phyloP scores from a whole-genome alignment of 2,888 invertebrate species.

The Gymnoscelis rufifasciata region DNA sequence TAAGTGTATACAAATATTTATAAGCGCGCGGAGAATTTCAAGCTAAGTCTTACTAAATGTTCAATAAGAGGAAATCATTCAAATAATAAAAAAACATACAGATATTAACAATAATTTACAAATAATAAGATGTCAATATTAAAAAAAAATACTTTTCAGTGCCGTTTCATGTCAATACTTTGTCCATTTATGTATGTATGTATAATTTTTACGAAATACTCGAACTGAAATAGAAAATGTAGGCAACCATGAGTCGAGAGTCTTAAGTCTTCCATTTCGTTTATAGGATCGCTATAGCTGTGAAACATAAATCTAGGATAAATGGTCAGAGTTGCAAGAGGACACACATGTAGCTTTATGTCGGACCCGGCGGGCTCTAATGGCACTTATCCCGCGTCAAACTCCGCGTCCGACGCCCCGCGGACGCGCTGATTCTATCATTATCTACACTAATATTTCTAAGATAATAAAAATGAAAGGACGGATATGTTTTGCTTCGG shows the following conservation, averaged over 20 bases:
- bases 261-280: slow-evolving; percentile 27
- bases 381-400: slow-evolving; percentile 30
- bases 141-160: too few relatives aligned
- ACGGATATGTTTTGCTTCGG: too few relatives aligned
- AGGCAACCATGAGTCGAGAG: not conserved
- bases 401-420: slow-evolving; percentile 19
- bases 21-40: too few relatives aligned
- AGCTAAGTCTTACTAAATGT: too few relatives aligned
- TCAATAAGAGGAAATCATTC: too few relatives aligned
- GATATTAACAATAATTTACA: too few relatives aligned
- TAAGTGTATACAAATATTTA: too few relatives aligned
- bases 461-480: too few relatives aligned
- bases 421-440: slow-evolving; percentile 27
- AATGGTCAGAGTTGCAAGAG: slow-evolving; percentile 27
- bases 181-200: too few relatives aligned
- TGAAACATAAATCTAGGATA: slow-evolving; percentile 38
- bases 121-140: too few relatives aligned
- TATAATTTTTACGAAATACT: not conserved
- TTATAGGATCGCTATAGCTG: slow-evolving; percentile 31
- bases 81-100: too few relatives aligned
- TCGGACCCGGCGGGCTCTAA: slow-evolving; percentile 17
- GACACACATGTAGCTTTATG: slow-evolving; percentile 28
- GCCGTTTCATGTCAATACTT: too few relatives aligned
- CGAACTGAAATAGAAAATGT: not conserved
- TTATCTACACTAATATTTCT: slow-evolving; percentile 15